Conservation (phyloP, 2,888 invertebrate species). For the Sisyra nigra region DNA sequence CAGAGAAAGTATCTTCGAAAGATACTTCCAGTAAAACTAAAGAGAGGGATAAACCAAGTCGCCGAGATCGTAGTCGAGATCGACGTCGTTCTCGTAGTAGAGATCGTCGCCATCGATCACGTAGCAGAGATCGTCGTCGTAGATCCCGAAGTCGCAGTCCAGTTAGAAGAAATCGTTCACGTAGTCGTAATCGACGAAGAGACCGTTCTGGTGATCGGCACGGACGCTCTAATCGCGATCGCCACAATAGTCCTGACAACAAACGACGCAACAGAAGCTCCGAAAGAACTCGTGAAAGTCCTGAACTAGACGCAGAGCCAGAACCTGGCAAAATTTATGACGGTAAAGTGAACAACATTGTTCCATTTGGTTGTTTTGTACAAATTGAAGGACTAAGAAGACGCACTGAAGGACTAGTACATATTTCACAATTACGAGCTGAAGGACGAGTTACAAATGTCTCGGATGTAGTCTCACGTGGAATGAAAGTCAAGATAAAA, state of each 20-base stretch:
- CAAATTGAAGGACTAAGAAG: conserved; percentile 82
- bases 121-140: conserved; percentile 23
- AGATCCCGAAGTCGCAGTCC: conserved; percentile 12
- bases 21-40: conserved; percentile 10
- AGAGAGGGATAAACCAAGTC: conserved; percentile 10
- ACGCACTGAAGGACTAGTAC: conserved; percentile 90
- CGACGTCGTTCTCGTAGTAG: conserved; percentile 13
- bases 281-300: conserved; percentile 22
- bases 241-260: conserved; percentile 13
- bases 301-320: conserved; percentile 34
- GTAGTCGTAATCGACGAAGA: conserved; percentile 13
- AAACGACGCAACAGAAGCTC: conserved; percentile 10
- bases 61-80: conserved; percentile 24
- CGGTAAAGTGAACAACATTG: conserved; percentile 89
- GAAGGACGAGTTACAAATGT: conserved; percentile 92
- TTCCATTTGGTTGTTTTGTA: conserved; percentile 97
- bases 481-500: conserved; percentile 83
- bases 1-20: conserved; percentile 14
- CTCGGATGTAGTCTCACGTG: conserved; percentile 80
- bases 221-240: conserved; percentile 16
- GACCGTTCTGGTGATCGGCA: conserved; percentile 17
- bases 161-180: conserved; percentile 11
- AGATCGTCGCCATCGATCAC: conserved; percentile 13
- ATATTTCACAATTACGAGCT: conserved; percentile 84
- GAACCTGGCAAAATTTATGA: conserved; percentile 77